Conservation (phyloP, 2,113 vertebrate species). For the Cryptomyrus ogoouensis region DNA sequence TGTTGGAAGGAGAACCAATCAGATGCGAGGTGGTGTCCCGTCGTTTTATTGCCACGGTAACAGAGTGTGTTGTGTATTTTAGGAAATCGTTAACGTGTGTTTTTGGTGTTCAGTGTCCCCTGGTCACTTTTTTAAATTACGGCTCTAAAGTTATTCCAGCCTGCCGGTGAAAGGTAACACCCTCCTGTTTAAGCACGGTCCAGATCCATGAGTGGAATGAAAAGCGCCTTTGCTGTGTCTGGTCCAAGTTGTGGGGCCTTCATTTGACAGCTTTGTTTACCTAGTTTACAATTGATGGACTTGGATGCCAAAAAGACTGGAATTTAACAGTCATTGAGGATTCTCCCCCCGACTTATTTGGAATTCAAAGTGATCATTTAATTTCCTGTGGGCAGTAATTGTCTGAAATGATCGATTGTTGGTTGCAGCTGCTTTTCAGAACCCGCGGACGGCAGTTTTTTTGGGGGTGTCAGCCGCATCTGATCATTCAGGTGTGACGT, state of each 20-base stretch:
- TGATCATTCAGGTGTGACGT: background rate
- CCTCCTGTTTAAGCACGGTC: background rate
- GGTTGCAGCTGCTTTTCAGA: background rate
- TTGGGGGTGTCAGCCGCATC: background rate
- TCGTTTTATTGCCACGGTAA: background rate
- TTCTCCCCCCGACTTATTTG: background rate
- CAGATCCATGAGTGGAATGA: background rate
- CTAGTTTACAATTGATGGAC: background rate
- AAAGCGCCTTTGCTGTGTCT: background rate
- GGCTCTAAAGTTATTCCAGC: background rate
- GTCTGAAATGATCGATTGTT: background rate
- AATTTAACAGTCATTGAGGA: background rate
- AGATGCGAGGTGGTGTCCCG: background rate
- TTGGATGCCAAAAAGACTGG: background rate
- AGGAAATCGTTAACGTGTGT: background rate
- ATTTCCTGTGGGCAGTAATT: background rate
- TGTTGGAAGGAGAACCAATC: background rate
- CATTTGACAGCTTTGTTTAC: background rate
- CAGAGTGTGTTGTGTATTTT: background rate
- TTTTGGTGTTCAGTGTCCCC: background rate
- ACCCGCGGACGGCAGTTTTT: background rate
- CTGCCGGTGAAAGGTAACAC: background rate
- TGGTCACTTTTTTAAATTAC: background rate
- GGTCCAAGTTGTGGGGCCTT: background rate
- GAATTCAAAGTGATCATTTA: background rate